Evolutionary conservation across 2,113 vertebrate genomes (phyloP).

Genomic region (Daubentonia madagascariensis): DNA sequence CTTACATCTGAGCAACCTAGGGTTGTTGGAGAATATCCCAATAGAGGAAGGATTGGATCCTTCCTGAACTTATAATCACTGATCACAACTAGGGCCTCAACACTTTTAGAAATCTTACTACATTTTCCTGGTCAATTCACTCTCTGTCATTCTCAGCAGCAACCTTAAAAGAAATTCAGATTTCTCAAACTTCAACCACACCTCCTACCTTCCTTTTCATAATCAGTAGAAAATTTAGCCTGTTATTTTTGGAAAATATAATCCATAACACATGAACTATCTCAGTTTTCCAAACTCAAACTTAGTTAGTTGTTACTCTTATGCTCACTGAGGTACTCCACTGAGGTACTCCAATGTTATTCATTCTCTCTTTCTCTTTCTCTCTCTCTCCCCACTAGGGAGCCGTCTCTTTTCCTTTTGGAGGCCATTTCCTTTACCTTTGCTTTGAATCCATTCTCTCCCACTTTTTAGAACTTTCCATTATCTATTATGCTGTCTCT

Average conservation of each 20-base stretch:
- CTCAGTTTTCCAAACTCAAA: neutral
- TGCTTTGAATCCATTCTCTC: neutral
- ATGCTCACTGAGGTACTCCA: neutral
- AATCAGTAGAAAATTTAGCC: neutral
- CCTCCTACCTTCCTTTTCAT: neutral
- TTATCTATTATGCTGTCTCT: neutral
- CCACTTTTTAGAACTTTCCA: neutral
- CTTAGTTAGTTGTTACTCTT: neutral
- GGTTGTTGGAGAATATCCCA: neutral
- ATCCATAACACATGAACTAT: neutral
- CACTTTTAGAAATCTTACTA: neutral
- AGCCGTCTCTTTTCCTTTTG: neutral
- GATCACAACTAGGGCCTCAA: neutral
- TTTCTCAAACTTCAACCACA: neutral
- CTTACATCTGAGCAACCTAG: neutral
- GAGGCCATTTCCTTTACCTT: neutral
- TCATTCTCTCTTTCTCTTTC: neutral
- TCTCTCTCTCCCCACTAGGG: neutral
- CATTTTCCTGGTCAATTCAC: neutral
- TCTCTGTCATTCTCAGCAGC: neutral
- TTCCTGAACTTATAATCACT: neutral
- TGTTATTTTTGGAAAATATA: neutral
- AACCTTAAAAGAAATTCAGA: neutral
- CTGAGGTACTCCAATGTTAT: too few relatives aligned
- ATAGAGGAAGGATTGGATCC: neutral